Evolutionary conservation across 2,888 invertebrate species (phyloP).

Genomic region (Drosophila demipolita): DNA sequence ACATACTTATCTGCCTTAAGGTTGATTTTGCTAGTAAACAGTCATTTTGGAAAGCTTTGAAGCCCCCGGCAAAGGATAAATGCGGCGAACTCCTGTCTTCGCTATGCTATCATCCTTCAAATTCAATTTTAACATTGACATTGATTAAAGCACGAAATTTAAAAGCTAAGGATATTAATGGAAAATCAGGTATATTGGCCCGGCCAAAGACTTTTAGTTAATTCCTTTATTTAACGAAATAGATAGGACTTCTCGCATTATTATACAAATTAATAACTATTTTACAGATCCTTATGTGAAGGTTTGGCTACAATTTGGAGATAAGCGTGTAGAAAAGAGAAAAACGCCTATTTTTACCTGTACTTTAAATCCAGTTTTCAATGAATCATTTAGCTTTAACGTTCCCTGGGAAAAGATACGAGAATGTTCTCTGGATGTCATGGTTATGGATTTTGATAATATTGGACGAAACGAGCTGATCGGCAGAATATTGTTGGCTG

Average conservation of each 20-base stretch:
- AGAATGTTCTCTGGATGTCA: slow-evolving; percentile 96
- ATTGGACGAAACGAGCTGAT: slow-evolving; percentile 97
- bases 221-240: background rate
- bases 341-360: slow-evolving; percentile 98
- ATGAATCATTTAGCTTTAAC: slow-evolving; percentile 97
- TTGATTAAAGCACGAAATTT: slow-evolving; percentile 96
- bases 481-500: slow-evolving; percentile 96
- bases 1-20: slow-evolving; percentile 2
- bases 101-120: slow-evolving; percentile 97
- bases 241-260: background rate
- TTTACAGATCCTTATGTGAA: slow-evolving; percentile 98
- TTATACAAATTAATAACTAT: background rate
- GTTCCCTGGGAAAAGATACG: slow-evolving; percentile 98
- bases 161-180: slow-evolving; percentile 98
- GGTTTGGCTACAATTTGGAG: slow-evolving; percentile 98
- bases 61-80: slow-evolving; percentile 96
- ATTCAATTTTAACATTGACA: slow-evolving; percentile 95
- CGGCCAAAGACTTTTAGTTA: background rate
- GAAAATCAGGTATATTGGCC: slow-evolving; percentile 91
- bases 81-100: slow-evolving; percentile 96
- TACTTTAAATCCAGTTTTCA: slow-evolving; percentile 97
- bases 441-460: slow-evolving; percentile 99
- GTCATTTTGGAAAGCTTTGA: slow-evolving; percentile 97
- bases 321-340: slow-evolving; percentile 97
- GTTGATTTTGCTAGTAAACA: slow-evolving; percentile 95